These are phyloP conservation scores for Crotalus viridis DNA, from an alignment of 2,113 vertebrate species.

Conservation along the genomic window DNA sequence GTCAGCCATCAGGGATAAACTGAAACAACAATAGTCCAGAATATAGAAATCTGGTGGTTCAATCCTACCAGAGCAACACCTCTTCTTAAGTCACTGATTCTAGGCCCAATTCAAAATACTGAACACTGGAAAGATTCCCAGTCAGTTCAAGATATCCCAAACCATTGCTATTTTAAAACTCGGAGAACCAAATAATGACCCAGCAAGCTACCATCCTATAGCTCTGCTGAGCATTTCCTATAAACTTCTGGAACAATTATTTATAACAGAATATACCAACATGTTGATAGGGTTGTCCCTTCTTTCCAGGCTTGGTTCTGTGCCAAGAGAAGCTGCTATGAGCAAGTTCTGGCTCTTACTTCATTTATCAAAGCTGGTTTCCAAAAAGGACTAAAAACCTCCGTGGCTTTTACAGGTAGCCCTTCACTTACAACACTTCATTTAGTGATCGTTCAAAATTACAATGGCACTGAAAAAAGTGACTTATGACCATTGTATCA, in stretches of 20 bases:
- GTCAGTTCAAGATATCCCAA: not conserved
- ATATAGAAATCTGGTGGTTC: not conserved
- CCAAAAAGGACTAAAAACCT: not conserved
- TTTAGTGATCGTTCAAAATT: too few relatives aligned
- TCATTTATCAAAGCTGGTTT: not conserved
- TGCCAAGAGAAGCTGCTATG: not conserved
- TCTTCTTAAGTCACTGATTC: not conserved
- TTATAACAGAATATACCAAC: not conserved
- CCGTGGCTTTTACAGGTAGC: not conserved
- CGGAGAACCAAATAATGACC: not conserved
- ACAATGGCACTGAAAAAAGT: too few relatives aligned
- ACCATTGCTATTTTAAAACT: not conserved
- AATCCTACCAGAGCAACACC: not conserved
- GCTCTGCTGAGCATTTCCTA: not conserved
- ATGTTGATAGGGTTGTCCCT: not conserved
- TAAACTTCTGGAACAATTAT: not conserved
- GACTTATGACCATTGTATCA: too few relatives aligned
- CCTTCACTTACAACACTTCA: too few relatives aligned
- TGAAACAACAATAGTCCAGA: not conserved
- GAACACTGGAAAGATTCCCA: not conserved
- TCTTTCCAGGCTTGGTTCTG: not conserved
- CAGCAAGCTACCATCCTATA: not conserved
- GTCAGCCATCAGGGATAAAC: not conserved
- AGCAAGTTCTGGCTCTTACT: not conserved
- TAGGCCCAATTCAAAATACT: not conserved